Percentiles rank a stretch among this genome's conserved stretches.
phyloP scores from a whole-genome alignment of 2,797 vertebrate genomes.

The Phaenicophaeus curvirostris region DNA sequence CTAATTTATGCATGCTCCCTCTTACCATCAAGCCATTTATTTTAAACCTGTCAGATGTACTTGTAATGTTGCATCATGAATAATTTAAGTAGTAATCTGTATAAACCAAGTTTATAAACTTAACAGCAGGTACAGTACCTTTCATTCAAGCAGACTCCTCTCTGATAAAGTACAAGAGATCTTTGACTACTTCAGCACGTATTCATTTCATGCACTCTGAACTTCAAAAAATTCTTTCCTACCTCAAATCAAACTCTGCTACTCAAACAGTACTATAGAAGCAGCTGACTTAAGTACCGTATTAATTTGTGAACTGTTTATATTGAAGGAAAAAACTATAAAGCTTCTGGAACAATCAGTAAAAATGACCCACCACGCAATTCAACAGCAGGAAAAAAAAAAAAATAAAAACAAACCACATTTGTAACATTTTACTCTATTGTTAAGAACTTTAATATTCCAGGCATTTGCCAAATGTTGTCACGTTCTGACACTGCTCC shows the following conservation, averaged over 20 bases:
- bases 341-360: neutral
- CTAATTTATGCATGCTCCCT: constrained; percentile 65
- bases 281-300: neutral
- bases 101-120: constrained; percentile 62
- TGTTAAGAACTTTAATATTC: neutral
- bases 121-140: constrained; percentile 59
- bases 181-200: constrained; percentile 14
- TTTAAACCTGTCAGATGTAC: constrained; percentile 60
- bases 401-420: too few species aligned
- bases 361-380: neutral
- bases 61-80: constrained; percentile 62
- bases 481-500: neutral
- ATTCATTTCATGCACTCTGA: constrained; percentile 13
- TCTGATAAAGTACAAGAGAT: constrained; percentile 44
- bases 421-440: neutral
- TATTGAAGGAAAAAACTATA: neutral
- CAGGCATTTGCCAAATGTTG: neutral
- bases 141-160: constrained; percentile 51
- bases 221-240: constrained; percentile 2
- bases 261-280: neutral
- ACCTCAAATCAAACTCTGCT: neutral
- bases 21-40: constrained; percentile 63
- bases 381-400: neutral
- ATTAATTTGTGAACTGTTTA: neutral
- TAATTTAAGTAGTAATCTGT: constrained; percentile 64